These are phyloP conservation scores for Struthidea cinerea DNA, from an alignment of 2,113 vertebrate species.

Conservation along the genomic window DNA sequence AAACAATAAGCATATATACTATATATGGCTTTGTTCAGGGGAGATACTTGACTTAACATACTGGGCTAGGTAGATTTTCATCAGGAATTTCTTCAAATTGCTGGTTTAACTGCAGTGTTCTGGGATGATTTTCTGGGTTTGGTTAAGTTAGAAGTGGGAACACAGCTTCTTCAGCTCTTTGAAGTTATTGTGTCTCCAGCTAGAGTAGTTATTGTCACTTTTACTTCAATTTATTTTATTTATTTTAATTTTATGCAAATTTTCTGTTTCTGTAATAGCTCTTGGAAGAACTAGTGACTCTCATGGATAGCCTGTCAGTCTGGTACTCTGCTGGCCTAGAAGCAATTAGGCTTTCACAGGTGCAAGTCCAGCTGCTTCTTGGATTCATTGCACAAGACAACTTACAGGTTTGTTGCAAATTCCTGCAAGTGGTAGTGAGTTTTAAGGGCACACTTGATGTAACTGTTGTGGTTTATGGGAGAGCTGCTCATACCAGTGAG, in stretches of 20 bases:
- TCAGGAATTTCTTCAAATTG: background rate
- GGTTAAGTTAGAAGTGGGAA: background rate
- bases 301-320: constrained; percentile 90
- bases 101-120: background rate
- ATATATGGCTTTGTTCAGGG: background rate
- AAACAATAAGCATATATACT: background rate
- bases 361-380: constrained; percentile 88
- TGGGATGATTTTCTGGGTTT: background rate
- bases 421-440: background rate
- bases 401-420: constrained; percentile 80
- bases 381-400: constrained; percentile 93
- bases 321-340: constrained; percentile 86
- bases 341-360: constrained; percentile 85
- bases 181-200: background rate
- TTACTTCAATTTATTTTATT: background rate
- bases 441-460: background rate
- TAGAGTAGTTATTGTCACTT: background rate
- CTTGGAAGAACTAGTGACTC: constrained; percentile 86
- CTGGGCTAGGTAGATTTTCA: background rate
- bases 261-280: constrained; percentile 65
- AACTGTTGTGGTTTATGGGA: background rate
- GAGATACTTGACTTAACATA: background rate
- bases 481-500: background rate
- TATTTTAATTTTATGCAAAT: background rate
- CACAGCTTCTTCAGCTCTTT: background rate